Percentiles rank a stretch among this genome's conserved stretches.
Evolutionary conservation across 1,140 invertebrate genomes (phyloP).

Genomic region (Drosophila bipectinata): DNA sequence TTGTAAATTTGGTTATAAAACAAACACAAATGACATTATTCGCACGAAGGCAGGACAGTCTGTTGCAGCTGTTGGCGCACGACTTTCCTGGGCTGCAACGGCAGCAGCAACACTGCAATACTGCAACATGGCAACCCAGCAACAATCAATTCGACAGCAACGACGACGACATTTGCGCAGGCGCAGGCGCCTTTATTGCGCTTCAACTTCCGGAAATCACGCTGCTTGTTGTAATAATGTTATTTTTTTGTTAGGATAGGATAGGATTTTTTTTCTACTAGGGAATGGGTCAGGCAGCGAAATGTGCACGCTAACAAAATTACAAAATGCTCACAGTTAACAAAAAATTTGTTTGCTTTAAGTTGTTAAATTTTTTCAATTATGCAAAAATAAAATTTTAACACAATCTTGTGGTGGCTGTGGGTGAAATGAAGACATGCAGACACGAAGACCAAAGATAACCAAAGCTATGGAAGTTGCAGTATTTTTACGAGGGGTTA

Average conservation of each 20-base stretch:
- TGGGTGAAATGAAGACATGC: constrained; percentile 31
- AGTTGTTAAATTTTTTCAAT: constrained; percentile 70
- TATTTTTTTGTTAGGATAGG: constrained; percentile 26
- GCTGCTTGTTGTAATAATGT: constrained; percentile 68
- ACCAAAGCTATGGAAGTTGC: constrained; percentile 5
- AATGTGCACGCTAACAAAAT: constrained; percentile 74
- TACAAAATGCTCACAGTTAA: constrained; percentile 68
- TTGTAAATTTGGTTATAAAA: constrained; percentile 78
- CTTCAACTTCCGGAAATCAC: constrained; percentile 79
- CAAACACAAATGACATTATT: constrained; percentile 81
- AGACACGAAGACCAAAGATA: constrained; percentile 24
- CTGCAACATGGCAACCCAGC: constrained; percentile 36
- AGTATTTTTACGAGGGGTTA: constrained; percentile 26
- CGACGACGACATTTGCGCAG: constrained; percentile 68
- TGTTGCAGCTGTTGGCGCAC: constrained; percentile 73
- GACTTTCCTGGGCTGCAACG: constrained; percentile 60
- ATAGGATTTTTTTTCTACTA: constrained; percentile 27
- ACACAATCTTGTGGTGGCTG: constrained; percentile 45
- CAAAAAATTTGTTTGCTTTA: constrained; percentile 49
- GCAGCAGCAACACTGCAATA: constrained; percentile 26
- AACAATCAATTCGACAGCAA: constrained; percentile 71
- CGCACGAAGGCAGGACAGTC: constrained; percentile 73
- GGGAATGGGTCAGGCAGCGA: constrained; percentile 51
- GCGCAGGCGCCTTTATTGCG: constrained; percentile 62
- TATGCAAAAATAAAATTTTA: constrained; percentile 66